Percentiles rank a stretch among this genome's conserved stretches.
Evolutionary conservation across 2,797 vertebrate species (phyloP).

Genomic region (Hypotaenidia philippensis): DNA sequence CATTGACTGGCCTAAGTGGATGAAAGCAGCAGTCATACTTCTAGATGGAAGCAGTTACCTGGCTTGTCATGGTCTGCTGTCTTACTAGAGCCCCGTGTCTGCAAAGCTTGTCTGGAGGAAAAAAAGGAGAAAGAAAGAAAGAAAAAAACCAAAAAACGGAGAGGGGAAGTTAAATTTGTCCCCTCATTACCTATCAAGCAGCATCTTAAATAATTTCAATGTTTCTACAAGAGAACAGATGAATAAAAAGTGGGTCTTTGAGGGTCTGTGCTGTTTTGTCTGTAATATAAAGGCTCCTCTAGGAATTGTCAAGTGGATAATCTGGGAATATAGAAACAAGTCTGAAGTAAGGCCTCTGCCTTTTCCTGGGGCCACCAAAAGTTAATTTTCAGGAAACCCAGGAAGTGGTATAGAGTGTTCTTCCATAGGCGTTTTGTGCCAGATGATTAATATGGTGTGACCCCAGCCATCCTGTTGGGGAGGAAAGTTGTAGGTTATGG

Average conservation of each 20-base stretch:
- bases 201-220: background rate
- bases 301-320: background rate
- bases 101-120: background rate
- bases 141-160: background rate
- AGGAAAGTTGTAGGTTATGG: background rate
- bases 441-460: background rate
- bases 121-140: background rate
- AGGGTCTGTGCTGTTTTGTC: background rate
- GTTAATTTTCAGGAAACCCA: background rate
- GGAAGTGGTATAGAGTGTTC: background rate
- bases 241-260: background rate
- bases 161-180: background rate
- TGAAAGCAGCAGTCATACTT: background rate
- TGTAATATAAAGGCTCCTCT: background rate
- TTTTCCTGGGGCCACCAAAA: background rate
- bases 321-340: background rate
- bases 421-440: background rate
- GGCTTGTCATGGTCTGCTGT: background rate
- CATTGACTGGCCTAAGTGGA: background rate
- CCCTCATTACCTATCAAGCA: accelerated
- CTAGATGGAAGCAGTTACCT: background rate
- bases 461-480: background rate
- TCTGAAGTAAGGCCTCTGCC: background rate
- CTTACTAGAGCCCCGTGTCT: background rate
- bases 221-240: background rate